A percentile compares a stretch with the other conserved stretches of the same genome.
Conservation (phyloP, 2,888 invertebrate genomes). For the Liodrosophila aerea region DNA sequence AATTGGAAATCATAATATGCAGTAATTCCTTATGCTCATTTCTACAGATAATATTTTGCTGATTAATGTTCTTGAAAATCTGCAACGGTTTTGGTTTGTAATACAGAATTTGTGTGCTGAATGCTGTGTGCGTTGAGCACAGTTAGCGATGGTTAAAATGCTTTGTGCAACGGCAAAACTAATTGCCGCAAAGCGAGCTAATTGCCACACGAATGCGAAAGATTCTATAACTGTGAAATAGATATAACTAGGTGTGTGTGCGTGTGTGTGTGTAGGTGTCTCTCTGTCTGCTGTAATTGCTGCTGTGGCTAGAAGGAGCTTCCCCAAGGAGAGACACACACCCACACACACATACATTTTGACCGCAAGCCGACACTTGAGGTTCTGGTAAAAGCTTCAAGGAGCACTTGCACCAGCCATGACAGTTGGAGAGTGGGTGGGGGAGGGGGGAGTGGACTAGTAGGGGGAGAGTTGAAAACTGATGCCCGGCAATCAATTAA, state of each 20-base stretch:
- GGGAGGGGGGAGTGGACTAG: background rate
- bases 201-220: too few relatives aligned
- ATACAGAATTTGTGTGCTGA: too few relatives aligned
- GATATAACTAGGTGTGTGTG: background rate
- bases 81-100: too few relatives aligned
- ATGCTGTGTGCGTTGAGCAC: too few relatives aligned
- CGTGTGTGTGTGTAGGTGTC: background rate
- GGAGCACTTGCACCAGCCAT: background rate
- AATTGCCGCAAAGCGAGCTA: too few relatives aligned
- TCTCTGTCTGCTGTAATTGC: slow-evolving; percentile 12
- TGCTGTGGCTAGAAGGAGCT: background rate
- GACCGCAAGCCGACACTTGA: slow-evolving; percentile 20
- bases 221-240: background rate
- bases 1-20: too few relatives aligned
- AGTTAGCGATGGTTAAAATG: too few relatives aligned
- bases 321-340: slow-evolving; percentile 1
- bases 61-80: too few relatives aligned
- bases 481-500: slow-evolving; percentile 31
- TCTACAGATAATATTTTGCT: too few relatives aligned
- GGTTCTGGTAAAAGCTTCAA: slow-evolving; percentile 1
- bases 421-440: background rate
- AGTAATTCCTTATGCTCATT: too few relatives aligned
- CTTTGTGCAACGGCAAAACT: too few relatives aligned
- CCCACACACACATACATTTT: background rate
- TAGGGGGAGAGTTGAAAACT: background rate